Base-by-base conservation (phyloP, 2,113 vertebrate species). In the Petromus typicus region DNA sequence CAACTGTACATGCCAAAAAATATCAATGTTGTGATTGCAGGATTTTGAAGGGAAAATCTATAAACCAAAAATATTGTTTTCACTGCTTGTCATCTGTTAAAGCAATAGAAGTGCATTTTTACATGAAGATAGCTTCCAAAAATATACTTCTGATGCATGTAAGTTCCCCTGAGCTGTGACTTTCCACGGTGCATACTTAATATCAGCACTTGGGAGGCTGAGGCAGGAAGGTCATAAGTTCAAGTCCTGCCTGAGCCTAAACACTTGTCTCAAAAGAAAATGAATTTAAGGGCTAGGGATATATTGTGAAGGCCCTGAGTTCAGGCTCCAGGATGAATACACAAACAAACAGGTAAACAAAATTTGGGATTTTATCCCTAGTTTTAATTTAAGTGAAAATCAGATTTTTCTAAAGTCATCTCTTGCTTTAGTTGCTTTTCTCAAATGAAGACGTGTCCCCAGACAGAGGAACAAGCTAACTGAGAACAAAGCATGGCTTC, bases 1-100 rank as follows among this genome's bases (percentile, higher is more conserved):
- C 30, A 93, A 63, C 27, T 61, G 5, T 75, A 43, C 86, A 93
- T 43, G n/a, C 61, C 57, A 95, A 80, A 86, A 88, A 89, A 66
- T 85, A 83, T 73, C 48, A 16, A 87, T 22, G 43, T 54, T 40
- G 5, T 85, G 54, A 93, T 86, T 78, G 75, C 2, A 87, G 83
- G 32, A 82, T 61, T 80, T 51, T 79, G 30, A 91, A 78, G 45
- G 40, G n/a, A 80, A 96, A 73, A 57, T 64, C 61, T 83, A 79
- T 89, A 95, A 95, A 89, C 32, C 48, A 89, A 48, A 40, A 89
- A 84, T 57, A 67, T 10, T 79, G 8, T 61, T n/a, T 37, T 84
- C 20, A 27, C n/a, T 81, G 86, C 9, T 73, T 92, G 64, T 91
- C 83, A 79, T 51, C 75, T 89, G n/a, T 73, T 59, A 90, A 87